Base-by-base conservation (phyloP, 2,113 vertebrate species). In the Copsychus sechellarum region DNA sequence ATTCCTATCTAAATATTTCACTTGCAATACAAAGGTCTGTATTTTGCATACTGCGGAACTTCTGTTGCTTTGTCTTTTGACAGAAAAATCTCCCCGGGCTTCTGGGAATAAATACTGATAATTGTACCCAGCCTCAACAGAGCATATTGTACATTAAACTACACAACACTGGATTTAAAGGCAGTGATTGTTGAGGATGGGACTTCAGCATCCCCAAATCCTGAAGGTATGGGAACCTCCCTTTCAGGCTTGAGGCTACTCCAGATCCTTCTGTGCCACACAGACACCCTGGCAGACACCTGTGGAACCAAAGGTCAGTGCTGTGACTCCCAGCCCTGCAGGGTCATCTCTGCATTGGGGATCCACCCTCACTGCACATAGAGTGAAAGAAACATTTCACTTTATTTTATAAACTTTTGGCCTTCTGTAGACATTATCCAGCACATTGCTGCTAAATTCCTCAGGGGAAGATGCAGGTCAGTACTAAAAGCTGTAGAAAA, bases 1-100 rank as follows among this genome's bases (percentile, higher is more conserved):
- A 97, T 96, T 92, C 94, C 96, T 86, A 97, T 96, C 97, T 97
- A 97, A 98, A 98, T 97, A 97, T 97, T 98, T 98, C 97, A 96
- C 97, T 97, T 90, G 83, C 76, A 65, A 90, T 74, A 97, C 94
- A 97, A 97, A 97, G 88, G 92, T 97, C 94, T 96, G 81, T 51
- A 87, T 95, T 97, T 96, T 86, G 81, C 95, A 93, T 94, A 95
- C 95, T 6, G 2, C 66, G 84, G 89, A 95, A 96, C 87, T 92
- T 97, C 48, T 70, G 57, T 66, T 86, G 78, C 91, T 97, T 94
- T 87, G 95, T 96, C 76, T 90, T 92, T 71, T 78, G 72, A 81
- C 81, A 90, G 95, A 93, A 92, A 93, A 65, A 88, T 54, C 95
- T 94, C 86, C 87, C 65, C 8, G 5, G 83, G 93, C 93, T 97